These are phyloP conservation scores for Palythoa caribaeorum DNA, from an alignment of 92 coral and sea anemone species.

Conservation along the genomic window DNA sequence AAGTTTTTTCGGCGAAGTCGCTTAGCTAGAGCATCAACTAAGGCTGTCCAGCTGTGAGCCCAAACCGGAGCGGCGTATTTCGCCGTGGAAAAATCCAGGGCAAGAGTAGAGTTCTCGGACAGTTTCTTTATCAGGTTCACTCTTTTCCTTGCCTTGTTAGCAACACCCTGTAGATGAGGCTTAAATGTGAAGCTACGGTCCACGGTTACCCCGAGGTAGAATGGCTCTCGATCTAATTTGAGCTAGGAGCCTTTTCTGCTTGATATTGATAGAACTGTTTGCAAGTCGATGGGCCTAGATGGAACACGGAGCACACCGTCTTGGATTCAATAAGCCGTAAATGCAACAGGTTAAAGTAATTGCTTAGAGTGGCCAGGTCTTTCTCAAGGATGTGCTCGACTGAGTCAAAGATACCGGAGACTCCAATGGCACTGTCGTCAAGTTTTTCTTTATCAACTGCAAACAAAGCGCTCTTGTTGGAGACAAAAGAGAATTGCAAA, in stretches of 20 bases:
- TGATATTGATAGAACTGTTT: slow-evolving; percentile 1
- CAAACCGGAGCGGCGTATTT: neutral
- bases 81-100: neutral
- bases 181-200: neutral
- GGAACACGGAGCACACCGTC: slow-evolving; percentile 43
- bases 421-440: neutral
- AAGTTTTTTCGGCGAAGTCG: slow-evolving; percentile 15
- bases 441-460: no score
- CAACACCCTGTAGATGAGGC: neutral
- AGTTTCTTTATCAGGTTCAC: slow-evolving; percentile 2
- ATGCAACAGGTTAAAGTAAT: slow-evolving; percentile 13
- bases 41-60: neutral
- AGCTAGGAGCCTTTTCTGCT: slow-evolving; percentile 22
- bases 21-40: slow-evolving; percentile 22
- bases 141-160: neutral
- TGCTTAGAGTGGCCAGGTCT: slow-evolving; percentile 23
- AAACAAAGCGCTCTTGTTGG: no score
- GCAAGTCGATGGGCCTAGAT: slow-evolving; percentile 40
- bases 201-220: slow-evolving; percentile 15
- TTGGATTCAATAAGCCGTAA: slow-evolving; percentile 21
- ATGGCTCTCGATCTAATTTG: neutral
- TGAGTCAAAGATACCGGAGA: neutral
- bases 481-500: no score
- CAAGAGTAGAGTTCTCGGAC: neutral
- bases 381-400: slow-evolving; percentile 13